Percentiles rank a stretch among this genome's conserved stretches.
phyloP scores from a whole-genome alignment of 1,140 invertebrate genomes.

The Manduca sexta region DNA sequence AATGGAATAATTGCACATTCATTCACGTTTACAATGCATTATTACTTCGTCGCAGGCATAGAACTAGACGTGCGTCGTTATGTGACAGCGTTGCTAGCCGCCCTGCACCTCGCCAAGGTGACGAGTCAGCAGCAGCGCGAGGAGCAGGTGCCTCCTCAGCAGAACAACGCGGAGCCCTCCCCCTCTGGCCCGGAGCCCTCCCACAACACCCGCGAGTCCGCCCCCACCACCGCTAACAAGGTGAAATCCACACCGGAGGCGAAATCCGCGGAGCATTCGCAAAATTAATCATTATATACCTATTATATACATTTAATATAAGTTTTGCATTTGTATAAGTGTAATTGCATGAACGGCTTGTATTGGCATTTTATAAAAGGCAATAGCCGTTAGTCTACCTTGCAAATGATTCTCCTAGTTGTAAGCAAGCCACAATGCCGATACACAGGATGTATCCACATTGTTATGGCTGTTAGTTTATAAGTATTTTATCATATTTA shows the following conservation, averaged over 20 bases:
- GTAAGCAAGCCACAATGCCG: slow-evolving; percentile 15
- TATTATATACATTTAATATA: too few relatives aligned
- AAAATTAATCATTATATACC: slow-evolving; percentile 23
- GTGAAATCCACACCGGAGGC: slow-evolving; percentile 54
- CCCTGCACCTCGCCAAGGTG: slow-evolving; percentile 77
- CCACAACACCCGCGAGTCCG: slow-evolving; percentile 6
- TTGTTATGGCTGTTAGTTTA: slow-evolving; percentile 27
- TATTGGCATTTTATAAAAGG: too few relatives aligned
- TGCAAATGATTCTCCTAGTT: too few relatives aligned
- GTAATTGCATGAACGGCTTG: too few relatives aligned
- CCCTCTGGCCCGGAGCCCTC: slow-evolving; percentile 8
- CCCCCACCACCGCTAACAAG: slow-evolving; percentile 69
- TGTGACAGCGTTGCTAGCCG: slow-evolving; percentile 75
- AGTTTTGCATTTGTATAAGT: too few relatives aligned
- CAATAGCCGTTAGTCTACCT: too few relatives aligned
- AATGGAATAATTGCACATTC: too few relatives aligned
- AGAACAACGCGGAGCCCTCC: slow-evolving; percentile 34
- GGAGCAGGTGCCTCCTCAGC: slow-evolving; percentile 37
- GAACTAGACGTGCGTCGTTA: slow-evolving; percentile 76
- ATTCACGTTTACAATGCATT: too few relatives aligned
- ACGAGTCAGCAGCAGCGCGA: slow-evolving; percentile 75
- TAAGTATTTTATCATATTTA: slow-evolving; percentile 9
- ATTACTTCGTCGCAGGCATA: slow-evolving; percentile 30
- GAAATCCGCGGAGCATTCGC: slow-evolving; percentile 37
- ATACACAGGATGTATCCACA: slow-evolving; percentile 22